A percentile compares a stretch with the other conserved stretches of the same genome.
These are phyloP conservation scores for Xiphophorus birchmanni DNA, from an alignment of 2,797 vertebrate species.

Conservation along the genomic window DNA sequence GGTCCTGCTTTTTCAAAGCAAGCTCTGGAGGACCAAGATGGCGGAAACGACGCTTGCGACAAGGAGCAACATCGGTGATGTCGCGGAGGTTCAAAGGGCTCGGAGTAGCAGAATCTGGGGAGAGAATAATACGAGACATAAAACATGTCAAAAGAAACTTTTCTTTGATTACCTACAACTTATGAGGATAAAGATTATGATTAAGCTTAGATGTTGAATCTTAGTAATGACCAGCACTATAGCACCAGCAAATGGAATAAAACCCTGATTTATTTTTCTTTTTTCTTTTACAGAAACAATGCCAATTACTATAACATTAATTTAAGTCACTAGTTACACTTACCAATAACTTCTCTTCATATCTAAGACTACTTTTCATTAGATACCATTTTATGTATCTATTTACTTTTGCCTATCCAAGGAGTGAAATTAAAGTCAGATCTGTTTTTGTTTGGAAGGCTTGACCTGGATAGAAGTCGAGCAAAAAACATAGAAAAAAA, in stretches of 20 bases:
- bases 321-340: no score
- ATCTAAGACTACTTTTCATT: no score
- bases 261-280: no score
- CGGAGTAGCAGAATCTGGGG: slow-evolving; percentile 51
- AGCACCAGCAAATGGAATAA: neutral
- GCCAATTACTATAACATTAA: no score
- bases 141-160: neutral
- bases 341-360: no score
- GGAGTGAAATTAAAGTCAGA: no score
- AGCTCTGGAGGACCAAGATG: slow-evolving; percentile 64
- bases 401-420: no score
- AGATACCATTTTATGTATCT: no score
- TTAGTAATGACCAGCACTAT: neutral
- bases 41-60: slow-evolving; percentile 86
- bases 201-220: neutral
- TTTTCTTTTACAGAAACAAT: no score
- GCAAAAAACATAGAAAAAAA: no score
- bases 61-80: slow-evolving; percentile 85
- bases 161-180: neutral
- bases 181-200: neutral
- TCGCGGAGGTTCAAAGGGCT: slow-evolving; percentile 83
- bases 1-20: slow-evolving; percentile 55
- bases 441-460: no score
- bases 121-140: neutral
- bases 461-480: no score